phyloP scores from a whole-genome alignment of 1,140 invertebrate species.

The Samia ricini region DNA sequence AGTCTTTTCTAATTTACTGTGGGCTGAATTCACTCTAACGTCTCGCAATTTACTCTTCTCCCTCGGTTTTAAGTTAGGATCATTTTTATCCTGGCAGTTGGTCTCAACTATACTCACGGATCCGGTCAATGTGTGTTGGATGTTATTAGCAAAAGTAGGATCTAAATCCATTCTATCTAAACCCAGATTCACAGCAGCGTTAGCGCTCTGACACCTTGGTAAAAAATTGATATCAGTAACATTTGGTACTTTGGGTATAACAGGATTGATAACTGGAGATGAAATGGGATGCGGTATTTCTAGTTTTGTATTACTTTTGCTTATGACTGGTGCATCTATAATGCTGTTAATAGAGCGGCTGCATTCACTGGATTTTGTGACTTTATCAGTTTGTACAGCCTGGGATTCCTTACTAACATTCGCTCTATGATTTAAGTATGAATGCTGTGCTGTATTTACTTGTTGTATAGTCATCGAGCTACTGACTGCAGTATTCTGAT shows the following conservation, averaged over 20 bases:
- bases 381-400: constrained; percentile 65
- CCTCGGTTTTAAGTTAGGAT: constrained; percentile 57
- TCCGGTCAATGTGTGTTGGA: constrained; percentile 51
- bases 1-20: constrained; percentile 71
- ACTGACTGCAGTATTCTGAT: constrained; percentile 45
- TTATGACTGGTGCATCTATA: constrained; percentile 53
- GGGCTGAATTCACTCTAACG: constrained; percentile 72
- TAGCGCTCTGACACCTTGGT: constrained; percentile 69
- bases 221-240: constrained; percentile 66
- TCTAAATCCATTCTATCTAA: constrained; percentile 62
- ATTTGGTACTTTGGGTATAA: constrained; percentile 65
- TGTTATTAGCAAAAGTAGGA: constrained; percentile 37
- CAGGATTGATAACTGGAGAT: constrained; percentile 64
- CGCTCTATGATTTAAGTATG: constrained; percentile 56
- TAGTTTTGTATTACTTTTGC: constrained; percentile 60
- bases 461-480: constrained; percentile 70
- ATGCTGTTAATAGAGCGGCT: constrained; percentile 45
- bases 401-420: constrained; percentile 64
- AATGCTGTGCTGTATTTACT: constrained; percentile 53
- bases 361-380: constrained; percentile 51
- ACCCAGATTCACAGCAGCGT: constrained; percentile 60
- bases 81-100: constrained; percentile 58
- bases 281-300: constrained; percentile 72
- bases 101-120: constrained; percentile 56
- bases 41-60: constrained; percentile 74